Conservation (phyloP, 2,797 vertebrate genomes). For the Tadarida brasiliensis region DNA sequence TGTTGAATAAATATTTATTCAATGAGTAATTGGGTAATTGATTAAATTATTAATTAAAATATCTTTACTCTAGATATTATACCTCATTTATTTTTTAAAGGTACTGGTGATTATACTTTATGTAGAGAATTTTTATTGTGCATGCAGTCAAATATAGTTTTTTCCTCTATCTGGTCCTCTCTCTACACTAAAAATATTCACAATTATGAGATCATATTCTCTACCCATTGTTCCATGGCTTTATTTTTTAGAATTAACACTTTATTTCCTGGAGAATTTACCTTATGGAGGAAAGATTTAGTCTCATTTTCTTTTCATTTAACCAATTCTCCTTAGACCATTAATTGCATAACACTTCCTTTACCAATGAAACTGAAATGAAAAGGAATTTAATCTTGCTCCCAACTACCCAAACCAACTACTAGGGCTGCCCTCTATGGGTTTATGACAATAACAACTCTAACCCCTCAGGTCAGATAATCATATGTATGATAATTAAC, state of each 20-base stretch:
- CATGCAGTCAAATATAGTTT: not conserved
- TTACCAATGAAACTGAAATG: slow-evolving; percentile 29
- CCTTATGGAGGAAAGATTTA: not conserved
- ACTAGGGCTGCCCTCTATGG: slow-evolving; percentile 53
- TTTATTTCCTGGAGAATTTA: slow-evolving; percentile 38
- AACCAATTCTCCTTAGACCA: slow-evolving; percentile 5
- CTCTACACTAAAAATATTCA: not conserved
- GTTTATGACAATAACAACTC: slow-evolving; percentile 57
- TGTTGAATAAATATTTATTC: slow-evolving; percentile 11
- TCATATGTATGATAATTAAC: slow-evolving; percentile 86
- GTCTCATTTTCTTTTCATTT: slow-evolving; percentile 35
- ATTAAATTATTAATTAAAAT: not conserved
- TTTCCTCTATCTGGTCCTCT: not conserved
- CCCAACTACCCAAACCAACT: slow-evolving; percentile 49
- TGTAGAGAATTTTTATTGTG: not conserved
- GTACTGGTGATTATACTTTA: not conserved
- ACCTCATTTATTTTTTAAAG: not conserved
- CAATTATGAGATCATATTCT: not conserved
- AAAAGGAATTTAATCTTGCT: slow-evolving; percentile 56
- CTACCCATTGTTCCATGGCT: not conserved
- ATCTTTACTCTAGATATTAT: not conserved
- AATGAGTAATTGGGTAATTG: not conserved
- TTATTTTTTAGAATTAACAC: slow-evolving; percentile 35
- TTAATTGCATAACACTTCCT: slow-evolving; percentile 47
- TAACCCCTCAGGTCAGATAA: slow-evolving; percentile 75